A percentile compares a stretch with the other conserved stretches of the same genome.
Evolutionary conservation across 2,888 invertebrate genomes (phyloP).

Genomic region (Dolichopus griseipennis): DNA sequence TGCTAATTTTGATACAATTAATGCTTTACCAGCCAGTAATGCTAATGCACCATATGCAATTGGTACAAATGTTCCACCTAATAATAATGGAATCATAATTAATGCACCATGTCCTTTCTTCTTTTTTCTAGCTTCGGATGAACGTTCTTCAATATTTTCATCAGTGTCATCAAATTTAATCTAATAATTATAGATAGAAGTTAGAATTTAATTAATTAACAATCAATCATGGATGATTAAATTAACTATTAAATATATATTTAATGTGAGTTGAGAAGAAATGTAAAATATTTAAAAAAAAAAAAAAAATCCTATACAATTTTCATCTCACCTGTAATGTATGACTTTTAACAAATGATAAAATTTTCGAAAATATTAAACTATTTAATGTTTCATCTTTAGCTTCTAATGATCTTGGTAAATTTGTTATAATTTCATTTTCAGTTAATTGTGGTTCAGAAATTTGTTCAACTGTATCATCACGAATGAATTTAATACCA

Average conservation of each 20-base stretch:
- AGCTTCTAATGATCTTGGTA: constrained; percentile 66
- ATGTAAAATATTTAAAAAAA: no score
- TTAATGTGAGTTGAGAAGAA: no score
- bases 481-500: constrained; percentile 67
- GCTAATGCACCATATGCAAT: constrained; percentile 74
- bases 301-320: no score
- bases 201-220: no score
- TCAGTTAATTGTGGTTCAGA: constrained; percentile 43
- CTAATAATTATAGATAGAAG: constrained; percentile 43
- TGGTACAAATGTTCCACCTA: constrained; percentile 73
- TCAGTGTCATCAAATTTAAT: constrained; percentile 67
- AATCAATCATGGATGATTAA: no score
- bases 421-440: constrained; percentile 58
- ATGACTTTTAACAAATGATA: constrained; percentile 67
- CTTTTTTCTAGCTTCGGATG: constrained; percentile 53
- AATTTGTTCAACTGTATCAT: constrained; percentile 44
- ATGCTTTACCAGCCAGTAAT: constrained; percentile 72
- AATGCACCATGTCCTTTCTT: constrained; percentile 57
- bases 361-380: constrained; percentile 64
- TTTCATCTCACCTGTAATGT: constrained; percentile 63
- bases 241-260: no score
- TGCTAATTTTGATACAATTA: constrained; percentile 76
- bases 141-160: constrained; percentile 53
- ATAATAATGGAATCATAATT: constrained; percentile 67
- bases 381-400: constrained; percentile 62